A percentile compares a stretch with the other conserved stretches of the same genome.
phyloP scores from a whole-genome alignment of 2,797 vertebrate species.

The Enteromius thamalakanensis region DNA sequence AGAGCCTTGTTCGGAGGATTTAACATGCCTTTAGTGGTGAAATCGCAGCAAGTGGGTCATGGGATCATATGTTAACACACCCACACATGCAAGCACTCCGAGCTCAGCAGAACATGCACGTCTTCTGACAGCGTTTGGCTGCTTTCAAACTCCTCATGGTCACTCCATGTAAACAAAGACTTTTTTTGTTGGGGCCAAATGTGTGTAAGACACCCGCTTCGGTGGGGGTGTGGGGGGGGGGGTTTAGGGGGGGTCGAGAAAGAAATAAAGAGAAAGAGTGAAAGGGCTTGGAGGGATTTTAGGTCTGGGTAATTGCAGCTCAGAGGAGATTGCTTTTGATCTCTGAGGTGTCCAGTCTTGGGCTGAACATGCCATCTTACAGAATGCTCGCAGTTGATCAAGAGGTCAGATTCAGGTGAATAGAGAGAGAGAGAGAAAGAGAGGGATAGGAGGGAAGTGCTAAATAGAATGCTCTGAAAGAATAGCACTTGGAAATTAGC shows the following conservation, averaged over 20 bases:
- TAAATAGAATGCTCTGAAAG: conserved; percentile 13
- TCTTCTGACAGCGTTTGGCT: conserved; percentile 75
- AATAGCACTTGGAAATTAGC: not conserved
- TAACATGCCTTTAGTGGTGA: conserved; percentile 74
- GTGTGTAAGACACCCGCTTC: conserved; percentile 76
- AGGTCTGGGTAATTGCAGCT: conserved; percentile 83
- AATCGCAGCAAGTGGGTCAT: conserved; percentile 73
- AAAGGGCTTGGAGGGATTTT: conserved; percentile 64
- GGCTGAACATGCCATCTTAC: conserved; percentile 77
- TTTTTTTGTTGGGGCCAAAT: conserved; percentile 78
- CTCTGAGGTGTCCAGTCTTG: conserved; percentile 81
- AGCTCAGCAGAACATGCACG: conserved; percentile 76
- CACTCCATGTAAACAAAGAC: conserved; percentile 79
- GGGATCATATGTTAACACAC: conserved; percentile 77
- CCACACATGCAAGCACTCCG: conserved; percentile 74
- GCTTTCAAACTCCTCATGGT: conserved; percentile 71
- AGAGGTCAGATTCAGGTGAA: conserved; percentile 77
- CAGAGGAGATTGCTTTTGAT: conserved; percentile 83
- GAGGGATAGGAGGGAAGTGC: not conserved
- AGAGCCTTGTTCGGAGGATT: conserved; percentile 56
- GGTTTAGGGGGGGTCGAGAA: not conserved
- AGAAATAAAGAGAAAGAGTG: conserved; percentile 66
- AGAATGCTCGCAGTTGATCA: conserved; percentile 79
- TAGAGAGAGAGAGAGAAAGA: not conserved
- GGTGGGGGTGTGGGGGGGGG: not conserved